Conservation (phyloP, 2,888 invertebrate genomes). For the Mimas tiliae region DNA sequence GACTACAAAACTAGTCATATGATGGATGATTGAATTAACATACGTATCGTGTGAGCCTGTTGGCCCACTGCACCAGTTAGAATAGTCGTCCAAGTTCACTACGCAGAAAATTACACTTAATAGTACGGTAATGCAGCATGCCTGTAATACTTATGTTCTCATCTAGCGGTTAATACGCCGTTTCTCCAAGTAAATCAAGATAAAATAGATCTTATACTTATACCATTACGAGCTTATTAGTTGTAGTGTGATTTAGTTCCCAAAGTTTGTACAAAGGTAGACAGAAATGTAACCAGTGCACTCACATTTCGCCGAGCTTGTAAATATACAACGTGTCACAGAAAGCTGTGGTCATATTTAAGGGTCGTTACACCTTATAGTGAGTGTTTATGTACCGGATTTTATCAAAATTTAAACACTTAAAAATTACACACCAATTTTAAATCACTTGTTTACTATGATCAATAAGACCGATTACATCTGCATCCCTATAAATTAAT, state of each 20-base stretch:
- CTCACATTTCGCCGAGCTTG: too few relatives aligned
- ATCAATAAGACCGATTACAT: too few relatives aligned
- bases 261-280: not conserved
- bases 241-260: too few relatives aligned
- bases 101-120: constrained; percentile 62
- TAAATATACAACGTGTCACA: too few relatives aligned
- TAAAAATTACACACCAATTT: too few relatives aligned
- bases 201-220: not conserved
- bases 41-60: constrained; percentile 32
- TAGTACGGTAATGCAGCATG: constrained; percentile 36
- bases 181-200: constrained; percentile 2
- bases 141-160: constrained; percentile 12
- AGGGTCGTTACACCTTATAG: too few relatives aligned
- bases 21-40: constrained; percentile 31
- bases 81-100: constrained; percentile 50
- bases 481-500: too few relatives aligned
- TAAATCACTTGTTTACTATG: too few relatives aligned
- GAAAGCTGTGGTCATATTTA: too few relatives aligned
- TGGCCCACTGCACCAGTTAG: constrained; percentile 54
- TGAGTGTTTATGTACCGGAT: too few relatives aligned
- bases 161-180: not conserved
- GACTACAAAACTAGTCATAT: not conserved
- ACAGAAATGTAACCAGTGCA: too few relatives aligned
- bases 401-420: too few relatives aligned
- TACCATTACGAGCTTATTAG: not conserved